These are phyloP conservation scores for Nycteola revayana DNA, from an alignment of 2,888 invertebrate species.

Conservation along the genomic window DNA sequence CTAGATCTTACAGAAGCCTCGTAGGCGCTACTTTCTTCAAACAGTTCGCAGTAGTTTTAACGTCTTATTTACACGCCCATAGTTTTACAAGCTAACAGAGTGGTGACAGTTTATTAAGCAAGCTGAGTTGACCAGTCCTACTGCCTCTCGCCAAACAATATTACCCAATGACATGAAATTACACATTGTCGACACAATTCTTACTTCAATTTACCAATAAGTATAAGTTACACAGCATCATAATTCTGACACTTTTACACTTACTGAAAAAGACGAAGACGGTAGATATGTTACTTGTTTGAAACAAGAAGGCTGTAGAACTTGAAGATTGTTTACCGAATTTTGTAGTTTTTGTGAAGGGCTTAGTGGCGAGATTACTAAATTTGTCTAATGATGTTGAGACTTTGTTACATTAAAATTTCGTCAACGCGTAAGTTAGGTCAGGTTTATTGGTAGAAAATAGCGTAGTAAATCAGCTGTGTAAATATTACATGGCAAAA, in stretches of 20 bases:
- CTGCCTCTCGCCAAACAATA: constrained; percentile 4
- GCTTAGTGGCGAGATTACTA: too few species aligned
- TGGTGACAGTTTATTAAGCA: constrained; percentile 21
- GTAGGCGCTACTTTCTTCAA: background rate
- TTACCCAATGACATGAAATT: constrained; percentile 25
- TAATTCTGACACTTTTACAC: background rate
- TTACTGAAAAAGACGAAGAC: background rate
- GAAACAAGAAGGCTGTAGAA: too few species aligned
- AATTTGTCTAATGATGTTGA: too few species aligned
- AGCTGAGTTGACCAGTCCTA: constrained; percentile 19
- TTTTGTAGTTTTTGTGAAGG: too few species aligned
- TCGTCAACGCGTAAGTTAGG: too few species aligned
- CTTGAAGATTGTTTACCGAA: too few species aligned
- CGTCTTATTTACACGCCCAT: constrained; percentile 4
- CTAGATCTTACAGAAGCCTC: background rate
- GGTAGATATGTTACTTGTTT: too few species aligned
- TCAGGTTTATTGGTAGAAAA: too few species aligned
- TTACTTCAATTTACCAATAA: background rate
- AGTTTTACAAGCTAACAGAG: constrained; percentile 15
- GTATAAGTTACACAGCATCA: too few species aligned
- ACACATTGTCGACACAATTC: constrained; percentile 21
- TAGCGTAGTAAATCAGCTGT: constrained; percentile 2
- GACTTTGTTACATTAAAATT: too few species aligned
- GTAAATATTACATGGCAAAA: constrained; percentile 6
- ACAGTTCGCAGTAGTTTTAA: background rate